Conservation (phyloP, 37 sponge, comb jelly and placozoan genomes). For the Axinella damicornis region DNA sequence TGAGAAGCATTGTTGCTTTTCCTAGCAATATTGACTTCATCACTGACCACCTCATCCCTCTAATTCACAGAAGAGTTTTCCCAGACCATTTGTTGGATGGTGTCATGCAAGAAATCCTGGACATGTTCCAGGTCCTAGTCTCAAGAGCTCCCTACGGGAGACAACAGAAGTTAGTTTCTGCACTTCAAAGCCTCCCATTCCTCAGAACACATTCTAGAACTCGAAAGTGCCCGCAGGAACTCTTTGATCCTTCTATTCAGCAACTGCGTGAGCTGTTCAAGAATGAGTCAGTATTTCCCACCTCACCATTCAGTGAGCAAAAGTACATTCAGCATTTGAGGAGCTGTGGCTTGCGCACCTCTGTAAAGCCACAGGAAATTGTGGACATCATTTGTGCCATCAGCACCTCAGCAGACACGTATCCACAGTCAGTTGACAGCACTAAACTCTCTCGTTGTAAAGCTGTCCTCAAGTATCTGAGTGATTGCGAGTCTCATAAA, state of each 20-base stretch:
- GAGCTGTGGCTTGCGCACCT: conserved; percentile 20
- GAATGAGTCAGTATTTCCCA: conserved; percentile 62
- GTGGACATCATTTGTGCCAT: conserved; percentile 37
- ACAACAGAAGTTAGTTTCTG: no score
- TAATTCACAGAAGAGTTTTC: conserved; percentile 15
- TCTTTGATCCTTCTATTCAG: conserved; percentile 30
- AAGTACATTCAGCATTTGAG: conserved; percentile 4
- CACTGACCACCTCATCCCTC: conserved; percentile 14
- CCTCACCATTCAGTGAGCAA: conserved; percentile 5
- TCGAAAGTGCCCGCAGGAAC: neutral
- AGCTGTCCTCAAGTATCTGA: conserved; percentile 38
- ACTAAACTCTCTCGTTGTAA: conserved; percentile 26
- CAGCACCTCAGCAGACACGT: neutral
- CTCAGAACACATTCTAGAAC: neutral
- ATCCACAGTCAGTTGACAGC: conserved; percentile 16
- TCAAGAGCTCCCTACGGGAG: neutral
- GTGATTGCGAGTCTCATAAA: neutral
- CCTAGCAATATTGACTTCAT: conserved; percentile 23
- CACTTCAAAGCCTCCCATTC: conserved; percentile 20
- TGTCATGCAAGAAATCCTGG: conserved; percentile 41
- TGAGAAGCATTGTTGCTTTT: neutral
- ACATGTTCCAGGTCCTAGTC: neutral
- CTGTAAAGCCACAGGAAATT: conserved; percentile 41
- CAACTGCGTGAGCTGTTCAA: conserved; percentile 18
- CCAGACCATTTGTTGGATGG: neutral